Evolutionary conservation across 2,113 vertebrate genomes (phyloP).

Genomic region (Neotoma lepida): DNA sequence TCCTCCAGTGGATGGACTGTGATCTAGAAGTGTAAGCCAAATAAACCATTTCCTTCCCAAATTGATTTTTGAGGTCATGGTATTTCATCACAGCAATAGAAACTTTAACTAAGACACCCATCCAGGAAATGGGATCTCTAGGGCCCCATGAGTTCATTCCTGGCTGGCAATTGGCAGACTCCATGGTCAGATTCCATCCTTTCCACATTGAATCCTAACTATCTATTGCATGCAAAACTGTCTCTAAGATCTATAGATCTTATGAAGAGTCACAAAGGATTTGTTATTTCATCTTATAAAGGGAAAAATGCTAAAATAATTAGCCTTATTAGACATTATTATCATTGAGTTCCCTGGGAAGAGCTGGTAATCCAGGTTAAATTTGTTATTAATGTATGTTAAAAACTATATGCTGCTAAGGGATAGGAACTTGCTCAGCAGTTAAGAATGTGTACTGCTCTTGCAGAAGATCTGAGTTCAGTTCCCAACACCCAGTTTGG

Average conservation of each 20-base stretch:
- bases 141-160: not conserved
- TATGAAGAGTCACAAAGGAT: not conserved
- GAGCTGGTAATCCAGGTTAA: not conserved
- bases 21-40: too few species aligned
- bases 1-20: too few species aligned
- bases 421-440: not conserved
- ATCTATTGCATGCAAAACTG: not conserved
- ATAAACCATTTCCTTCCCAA: too few species aligned
- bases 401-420: not conserved
- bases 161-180: not conserved
- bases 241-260: not conserved
- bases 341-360: not conserved
- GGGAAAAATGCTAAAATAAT: not conserved
- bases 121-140: not conserved
- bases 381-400: not conserved
- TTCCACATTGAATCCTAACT: not conserved
- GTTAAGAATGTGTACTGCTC: not conserved
- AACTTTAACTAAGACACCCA: not conserved
- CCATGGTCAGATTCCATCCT: not conserved
- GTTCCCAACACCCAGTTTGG: not conserved
- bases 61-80: too few species aligned
- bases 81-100: too few species aligned
- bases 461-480: not conserved
- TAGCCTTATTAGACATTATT: not conserved
- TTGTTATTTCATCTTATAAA: not conserved